Base-by-base conservation (phyloP, 1,140 invertebrate genomes). In the Agrilus planipennis region DNA sequence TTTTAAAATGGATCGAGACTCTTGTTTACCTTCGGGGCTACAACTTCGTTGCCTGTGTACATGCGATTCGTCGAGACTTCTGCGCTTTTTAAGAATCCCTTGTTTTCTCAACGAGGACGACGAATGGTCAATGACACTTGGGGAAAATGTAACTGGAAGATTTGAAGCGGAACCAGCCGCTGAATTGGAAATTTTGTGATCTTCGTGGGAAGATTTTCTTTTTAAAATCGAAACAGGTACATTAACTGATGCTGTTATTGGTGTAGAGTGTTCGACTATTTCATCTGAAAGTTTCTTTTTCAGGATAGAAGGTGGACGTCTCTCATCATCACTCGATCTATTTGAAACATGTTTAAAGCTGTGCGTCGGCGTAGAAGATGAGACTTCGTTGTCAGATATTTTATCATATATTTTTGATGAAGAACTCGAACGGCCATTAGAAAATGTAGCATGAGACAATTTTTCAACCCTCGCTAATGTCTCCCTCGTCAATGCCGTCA, bases 11-110 rank as follows among this genome's bases (percentile, higher is more conserved):
- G 77, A 74, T 50, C 73, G 72, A 23, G 68, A 73, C 48, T 76
- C 75, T 4, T 63, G 57, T 39, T 67, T 70, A 19, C 61, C 64
- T 51, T 81, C 77, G 0, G 78, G 77, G 43, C 78, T 80, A 50
- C 75, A 76, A 42, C 76, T 79, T 34, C 76, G 64, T 40, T 76
- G 69, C 35, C 76, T 66, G 40, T 77, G 64, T 30, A 80, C 77
- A 58, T 79, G 77, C 3, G 74, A 79, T 54, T 86, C 84, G 52
- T 86, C 83, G 39, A 85, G 64, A 50, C 81, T 84, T 37, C 80
- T 72, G 29, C 80, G 69, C 62, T 86, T 86, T 53, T 88, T 87
- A 28, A 87, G 62, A 51, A 87, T 88, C 29, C 82, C 82, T 32
- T 75, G 74, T 51, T 77, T 73, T 39, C 69, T 62, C 18, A 22